phyloP scores from a whole-genome alignment of 1,140 invertebrate species.

The Neomicropteryx cornuta region DNA sequence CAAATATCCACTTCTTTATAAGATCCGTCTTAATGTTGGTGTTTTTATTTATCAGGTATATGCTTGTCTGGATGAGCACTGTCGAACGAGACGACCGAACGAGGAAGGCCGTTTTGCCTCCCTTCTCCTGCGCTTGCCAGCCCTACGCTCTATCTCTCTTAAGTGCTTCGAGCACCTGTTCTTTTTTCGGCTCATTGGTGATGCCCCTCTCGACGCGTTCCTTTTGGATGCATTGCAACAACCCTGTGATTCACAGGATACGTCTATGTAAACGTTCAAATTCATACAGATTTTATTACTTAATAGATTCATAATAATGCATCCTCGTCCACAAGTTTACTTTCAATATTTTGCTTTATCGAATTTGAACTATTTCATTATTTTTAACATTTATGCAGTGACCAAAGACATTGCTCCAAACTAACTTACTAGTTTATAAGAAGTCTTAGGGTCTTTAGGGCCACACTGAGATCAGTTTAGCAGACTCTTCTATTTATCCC shows the following conservation, averaged over 20 bases:
- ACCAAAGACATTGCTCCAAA: no score
- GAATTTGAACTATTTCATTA: no score
- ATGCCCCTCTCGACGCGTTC: conserved; percentile 59
- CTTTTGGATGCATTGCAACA: conserved; percentile 61
- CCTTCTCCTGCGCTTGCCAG: conserved; percentile 82
- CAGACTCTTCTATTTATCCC: no score
- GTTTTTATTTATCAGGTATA: conserved; percentile 47
- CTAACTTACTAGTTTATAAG: no score
- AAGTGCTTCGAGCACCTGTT: conserved; percentile 95
- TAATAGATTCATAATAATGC: no score
- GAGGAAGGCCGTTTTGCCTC: conserved; percentile 94
- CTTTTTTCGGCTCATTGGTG: conserved; percentile 85
- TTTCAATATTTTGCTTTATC: no score
- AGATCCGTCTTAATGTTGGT: neutral
- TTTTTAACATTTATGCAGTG: no score
- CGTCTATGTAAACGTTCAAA: conserved; percentile 7
- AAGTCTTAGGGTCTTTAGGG: no score
- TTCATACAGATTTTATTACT: no score
- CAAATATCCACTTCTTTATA: neutral
- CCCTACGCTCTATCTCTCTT: conserved; percentile 87
- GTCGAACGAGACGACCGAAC: conserved; percentile 70
- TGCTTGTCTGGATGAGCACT: conserved; percentile 89
- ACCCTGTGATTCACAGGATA: conserved; percentile 8
- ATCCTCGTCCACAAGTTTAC: no score
- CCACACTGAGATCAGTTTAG: no score